These are phyloP conservation scores for Cochlearius cochlearius DNA, from an alignment of 2,113 vertebrate species.

Conservation along the genomic window DNA sequence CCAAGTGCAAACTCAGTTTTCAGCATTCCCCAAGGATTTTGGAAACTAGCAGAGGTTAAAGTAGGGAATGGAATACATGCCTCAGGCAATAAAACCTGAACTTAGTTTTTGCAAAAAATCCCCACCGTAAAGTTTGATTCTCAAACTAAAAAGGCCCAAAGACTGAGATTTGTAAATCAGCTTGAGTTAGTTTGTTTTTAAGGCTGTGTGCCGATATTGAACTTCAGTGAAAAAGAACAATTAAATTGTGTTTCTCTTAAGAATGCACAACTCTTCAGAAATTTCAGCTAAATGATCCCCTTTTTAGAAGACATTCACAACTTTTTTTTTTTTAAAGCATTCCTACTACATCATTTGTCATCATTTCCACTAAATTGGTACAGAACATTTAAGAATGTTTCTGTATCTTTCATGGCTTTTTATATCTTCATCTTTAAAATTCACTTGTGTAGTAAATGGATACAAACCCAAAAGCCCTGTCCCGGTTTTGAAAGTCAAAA, in stretches of 20 bases:
- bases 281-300: not conserved
- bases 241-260: not conserved
- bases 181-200: not conserved
- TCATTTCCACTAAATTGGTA: not conserved
- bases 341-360: not conserved
- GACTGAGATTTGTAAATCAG: not conserved
- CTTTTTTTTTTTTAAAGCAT: not conserved
- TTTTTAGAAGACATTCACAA: rapidly evolving
- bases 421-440: not conserved
- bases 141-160: not conserved
- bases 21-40: not conserved
- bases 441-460: not conserved
- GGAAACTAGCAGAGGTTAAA: not conserved
- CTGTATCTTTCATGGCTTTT: not conserved
- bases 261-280: not conserved
- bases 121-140: not conserved
- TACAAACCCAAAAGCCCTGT: not conserved
- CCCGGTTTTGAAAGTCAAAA: too few relatives aligned
- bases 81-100: not conserved
- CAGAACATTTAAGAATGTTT: not conserved
- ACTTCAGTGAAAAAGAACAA: not conserved
- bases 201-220: not conserved
- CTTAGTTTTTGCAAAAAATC: not conserved
- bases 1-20: not conserved
- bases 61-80: not conserved